Percentiles rank a stretch among this genome's conserved stretches.
phyloP scores from a whole-genome alignment of 2,113 vertebrate genomes.

The Hypocryptadius cinnamomeus region DNA sequence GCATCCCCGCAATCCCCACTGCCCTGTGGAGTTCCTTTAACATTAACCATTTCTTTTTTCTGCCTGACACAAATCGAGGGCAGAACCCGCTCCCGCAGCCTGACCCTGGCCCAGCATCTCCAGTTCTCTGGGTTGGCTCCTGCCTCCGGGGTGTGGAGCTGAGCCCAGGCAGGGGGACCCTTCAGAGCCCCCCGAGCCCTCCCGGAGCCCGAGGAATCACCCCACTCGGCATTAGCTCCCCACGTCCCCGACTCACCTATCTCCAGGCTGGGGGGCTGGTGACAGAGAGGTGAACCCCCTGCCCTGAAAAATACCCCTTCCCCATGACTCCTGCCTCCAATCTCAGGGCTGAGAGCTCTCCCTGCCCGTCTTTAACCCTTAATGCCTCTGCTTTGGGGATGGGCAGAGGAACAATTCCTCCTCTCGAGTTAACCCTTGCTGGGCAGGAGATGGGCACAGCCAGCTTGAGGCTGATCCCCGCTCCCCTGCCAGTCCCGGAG shows the following conservation, averaged over 20 bases:
- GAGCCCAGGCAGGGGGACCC: neutral
- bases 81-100: neutral
- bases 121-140: neutral
- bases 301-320: neutral
- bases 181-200: neutral
- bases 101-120: neutral
- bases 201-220: neutral
- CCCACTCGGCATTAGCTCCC: neutral
- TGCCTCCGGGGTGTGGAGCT: neutral
- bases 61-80: neutral
- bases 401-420: neutral
- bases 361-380: neutral
- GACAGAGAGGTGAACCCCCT: neutral
- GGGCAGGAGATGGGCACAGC: neutral
- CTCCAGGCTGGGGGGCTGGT: neutral
- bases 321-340: neutral
- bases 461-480: neutral
- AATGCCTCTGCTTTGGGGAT: neutral
- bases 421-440: neutral
- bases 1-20: neutral
- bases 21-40: neutral
- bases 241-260: neutral
- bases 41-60: neutral
- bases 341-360: neutral
- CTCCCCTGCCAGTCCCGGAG: neutral